Percentiles rank a stretch among this genome's conserved stretches.
These are phyloP conservation scores for Xylota segnis DNA, from an alignment of 2,888 invertebrate species.

Conservation along the genomic window DNA sequence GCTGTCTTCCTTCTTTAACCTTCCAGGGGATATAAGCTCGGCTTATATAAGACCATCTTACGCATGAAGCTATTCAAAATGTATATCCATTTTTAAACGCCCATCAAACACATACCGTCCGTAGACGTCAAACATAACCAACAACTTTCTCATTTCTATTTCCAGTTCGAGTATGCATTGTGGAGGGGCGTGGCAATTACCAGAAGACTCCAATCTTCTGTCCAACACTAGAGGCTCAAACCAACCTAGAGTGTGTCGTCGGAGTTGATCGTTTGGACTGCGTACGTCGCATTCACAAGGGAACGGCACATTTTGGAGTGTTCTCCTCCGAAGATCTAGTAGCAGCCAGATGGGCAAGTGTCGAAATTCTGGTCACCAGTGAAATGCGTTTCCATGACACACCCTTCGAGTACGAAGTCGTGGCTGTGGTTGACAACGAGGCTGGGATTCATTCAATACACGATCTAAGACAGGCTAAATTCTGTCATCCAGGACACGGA, in stretches of 20 bases:
- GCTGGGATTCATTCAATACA: slow-evolving; percentile 87
- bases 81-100: too few species aligned
- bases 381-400: slow-evolving; percentile 87
- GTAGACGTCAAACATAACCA: background rate
- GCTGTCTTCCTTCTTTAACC: too few species aligned
- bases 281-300: slow-evolving; percentile 90
- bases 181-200: slow-evolving; percentile 88
- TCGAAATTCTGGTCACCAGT: slow-evolving; percentile 89
- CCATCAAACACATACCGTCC: too few species aligned
- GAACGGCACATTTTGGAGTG: slow-evolving; percentile 93
- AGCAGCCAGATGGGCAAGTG: slow-evolving; percentile 88
- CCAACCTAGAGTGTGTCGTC: slow-evolving; percentile 89
- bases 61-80: too few species aligned
- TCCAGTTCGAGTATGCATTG: slow-evolving; percentile 90
- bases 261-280: slow-evolving; percentile 93
- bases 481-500: slow-evolving; percentile 94
- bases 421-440: slow-evolving; percentile 88
- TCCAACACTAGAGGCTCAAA: slow-evolving; percentile 86
- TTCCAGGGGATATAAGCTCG: too few species aligned
- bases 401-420: slow-evolving; percentile 87
- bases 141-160: slow-evolving; percentile 81
- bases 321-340: slow-evolving; percentile 94
- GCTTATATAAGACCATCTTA: too few species aligned
- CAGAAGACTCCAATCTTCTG: slow-evolving; percentile 88
- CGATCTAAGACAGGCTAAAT: slow-evolving; percentile 88